phyloP scores from a whole-genome alignment of 2,797 vertebrate genomes.

The Threskiornis aethiopicus region DNA sequence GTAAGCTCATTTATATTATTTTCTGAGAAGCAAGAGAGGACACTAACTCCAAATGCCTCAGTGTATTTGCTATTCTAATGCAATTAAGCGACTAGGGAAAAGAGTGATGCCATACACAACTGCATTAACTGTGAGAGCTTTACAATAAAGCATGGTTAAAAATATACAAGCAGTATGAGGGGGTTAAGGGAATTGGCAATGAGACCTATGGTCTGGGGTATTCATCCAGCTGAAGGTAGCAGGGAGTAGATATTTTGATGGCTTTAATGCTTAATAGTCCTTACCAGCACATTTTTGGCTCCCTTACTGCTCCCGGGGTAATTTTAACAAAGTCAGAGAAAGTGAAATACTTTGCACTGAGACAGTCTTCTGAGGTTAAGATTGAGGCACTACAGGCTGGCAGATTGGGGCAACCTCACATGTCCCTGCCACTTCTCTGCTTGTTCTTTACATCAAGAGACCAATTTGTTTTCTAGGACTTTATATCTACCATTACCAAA shows the following conservation, averaged over 20 bases:
- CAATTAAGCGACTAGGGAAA: background rate
- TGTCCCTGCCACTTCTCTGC: background rate
- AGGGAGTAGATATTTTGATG: background rate
- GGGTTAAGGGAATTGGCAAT: background rate
- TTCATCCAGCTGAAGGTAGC: background rate
- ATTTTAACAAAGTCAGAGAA: background rate
- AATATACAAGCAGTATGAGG: background rate
- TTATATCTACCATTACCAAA: background rate
- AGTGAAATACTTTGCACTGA: background rate
- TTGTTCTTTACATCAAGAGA: background rate
- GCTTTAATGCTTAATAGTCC: background rate
- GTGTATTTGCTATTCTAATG: background rate
- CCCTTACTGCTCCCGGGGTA: background rate
- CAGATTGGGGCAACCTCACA: background rate
- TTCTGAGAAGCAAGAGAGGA: slow-evolving; percentile 7
- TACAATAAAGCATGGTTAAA: background rate
- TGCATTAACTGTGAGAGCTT: background rate
- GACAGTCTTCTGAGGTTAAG: background rate
- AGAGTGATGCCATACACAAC: background rate
- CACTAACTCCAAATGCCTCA: background rate
- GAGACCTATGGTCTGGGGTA: background rate
- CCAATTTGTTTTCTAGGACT: background rate
- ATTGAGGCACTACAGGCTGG: background rate
- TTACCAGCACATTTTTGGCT: background rate
- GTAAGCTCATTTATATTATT: background rate